A percentile compares a stretch with the other conserved stretches of the same genome.
phyloP scores from a whole-genome alignment of 2,113 vertebrate genomes.

The Phrynocephalus versicolor region DNA sequence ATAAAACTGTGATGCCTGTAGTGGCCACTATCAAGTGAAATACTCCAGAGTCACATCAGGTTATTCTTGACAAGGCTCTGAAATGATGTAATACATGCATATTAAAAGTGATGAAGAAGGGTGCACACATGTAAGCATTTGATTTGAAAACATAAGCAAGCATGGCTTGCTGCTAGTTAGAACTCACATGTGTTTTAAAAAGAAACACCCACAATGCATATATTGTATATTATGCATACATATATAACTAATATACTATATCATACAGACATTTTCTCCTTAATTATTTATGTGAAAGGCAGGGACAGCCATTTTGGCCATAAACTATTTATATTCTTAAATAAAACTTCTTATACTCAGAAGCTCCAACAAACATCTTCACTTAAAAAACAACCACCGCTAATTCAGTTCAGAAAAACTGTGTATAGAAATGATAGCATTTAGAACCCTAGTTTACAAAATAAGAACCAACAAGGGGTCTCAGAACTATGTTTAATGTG shows the following conservation, averaged over 20 bases:
- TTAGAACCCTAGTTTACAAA: neutral
- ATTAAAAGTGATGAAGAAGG: neutral
- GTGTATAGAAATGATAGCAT: neutral
- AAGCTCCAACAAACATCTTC: neutral
- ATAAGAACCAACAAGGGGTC: neutral
- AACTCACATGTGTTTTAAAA: neutral
- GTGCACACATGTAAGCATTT: neutral
- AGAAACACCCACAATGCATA: neutral
- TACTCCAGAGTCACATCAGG: neutral
- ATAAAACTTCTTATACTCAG: neutral
- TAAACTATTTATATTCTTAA: neutral
- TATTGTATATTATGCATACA: neutral
- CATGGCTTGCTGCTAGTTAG: neutral
- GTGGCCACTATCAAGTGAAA: neutral
- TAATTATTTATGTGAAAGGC: neutral
- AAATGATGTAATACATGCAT: neutral
- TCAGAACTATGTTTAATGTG: neutral
- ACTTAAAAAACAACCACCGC: neutral
- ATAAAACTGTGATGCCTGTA: neutral
- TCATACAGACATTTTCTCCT: neutral
- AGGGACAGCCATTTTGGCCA: too few species aligned
- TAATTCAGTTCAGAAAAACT: too few species aligned
- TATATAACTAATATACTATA: neutral
- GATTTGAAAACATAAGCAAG: conserved; percentile 1
- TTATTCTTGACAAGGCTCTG: neutral